Conservation (phyloP, 2,888 invertebrate species). For the Nephrotoma flavescens region DNA sequence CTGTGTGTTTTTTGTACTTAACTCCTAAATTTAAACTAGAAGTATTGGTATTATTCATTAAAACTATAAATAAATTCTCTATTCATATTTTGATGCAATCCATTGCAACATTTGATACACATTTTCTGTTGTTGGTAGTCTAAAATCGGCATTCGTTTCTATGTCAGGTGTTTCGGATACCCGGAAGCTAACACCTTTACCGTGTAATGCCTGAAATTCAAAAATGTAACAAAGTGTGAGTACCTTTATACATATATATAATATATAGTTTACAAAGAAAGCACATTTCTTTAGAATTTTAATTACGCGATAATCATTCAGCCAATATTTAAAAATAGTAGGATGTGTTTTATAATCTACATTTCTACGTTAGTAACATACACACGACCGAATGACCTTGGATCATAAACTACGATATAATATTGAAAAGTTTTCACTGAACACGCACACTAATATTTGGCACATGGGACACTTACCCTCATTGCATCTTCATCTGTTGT, state of each 20-base stretch:
- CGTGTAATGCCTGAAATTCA: slow-evolving; percentile 44
- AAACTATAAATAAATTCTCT: not conserved
- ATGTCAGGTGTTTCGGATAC: slow-evolving; percentile 51
- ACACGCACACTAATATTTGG: not conserved
- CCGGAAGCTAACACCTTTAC: slow-evolving; percentile 60
- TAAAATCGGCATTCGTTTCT: slow-evolving; percentile 53
- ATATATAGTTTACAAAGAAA: no score
- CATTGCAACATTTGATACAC: slow-evolving; percentile 56
- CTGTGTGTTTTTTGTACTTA: not conserved
- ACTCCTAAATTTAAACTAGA: not conserved
- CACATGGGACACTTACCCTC: slow-evolving; percentile 38
- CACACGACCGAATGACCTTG: not conserved
- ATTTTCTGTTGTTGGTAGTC: slow-evolving; percentile 53
- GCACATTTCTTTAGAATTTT: slow-evolving; percentile 3
- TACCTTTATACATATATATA: no score
- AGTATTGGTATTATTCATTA: not conserved
- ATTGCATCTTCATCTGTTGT: slow-evolving; percentile 83
- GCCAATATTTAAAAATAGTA: not conserved
- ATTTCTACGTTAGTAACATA: not conserved
- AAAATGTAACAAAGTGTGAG: not conserved
- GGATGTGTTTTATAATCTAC: not conserved
- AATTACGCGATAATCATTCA: slow-evolving; percentile 8
- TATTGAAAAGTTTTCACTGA: not conserved
- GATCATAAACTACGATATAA: not conserved
- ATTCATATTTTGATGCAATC: slow-evolving; percentile 29